Evolutionary conservation across 2,888 invertebrate species (phyloP).

Genomic region (Pelosia muscerda): DNA sequence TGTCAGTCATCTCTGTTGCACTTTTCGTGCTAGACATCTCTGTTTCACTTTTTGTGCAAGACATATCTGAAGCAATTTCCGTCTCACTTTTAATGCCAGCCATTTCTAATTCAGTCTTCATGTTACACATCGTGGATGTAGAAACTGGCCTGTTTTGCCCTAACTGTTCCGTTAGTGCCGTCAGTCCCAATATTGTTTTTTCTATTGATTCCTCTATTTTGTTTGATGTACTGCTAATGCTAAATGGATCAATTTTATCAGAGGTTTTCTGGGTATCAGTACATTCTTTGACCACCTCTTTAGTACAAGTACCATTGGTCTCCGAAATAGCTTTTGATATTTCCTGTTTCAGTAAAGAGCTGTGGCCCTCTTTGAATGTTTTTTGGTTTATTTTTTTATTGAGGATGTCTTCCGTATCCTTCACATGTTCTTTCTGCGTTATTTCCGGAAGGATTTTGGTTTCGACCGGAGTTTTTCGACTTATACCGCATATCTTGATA

Average conservation of each 20-base stretch:
- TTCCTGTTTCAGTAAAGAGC: conserved; percentile 59
- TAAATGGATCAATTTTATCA: too few species aligned
- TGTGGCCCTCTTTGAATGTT: conserved; percentile 57
- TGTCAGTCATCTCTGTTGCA: neutral
- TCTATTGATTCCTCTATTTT: conserved; percentile 36
- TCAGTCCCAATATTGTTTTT: conserved; percentile 41
- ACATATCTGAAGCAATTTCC: conserved; percentile 33
- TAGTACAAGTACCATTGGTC: conserved; percentile 31
- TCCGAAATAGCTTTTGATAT: conserved; percentile 42
- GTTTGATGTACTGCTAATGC: conserved; percentile 17
- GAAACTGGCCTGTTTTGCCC: conserved; percentile 36
- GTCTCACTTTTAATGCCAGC: conserved; percentile 1
- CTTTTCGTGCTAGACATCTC: neutral
- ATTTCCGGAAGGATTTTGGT: conserved; percentile 33
- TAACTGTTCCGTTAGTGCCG: conserved; percentile 45
- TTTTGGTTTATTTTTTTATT: conserved; percentile 34
- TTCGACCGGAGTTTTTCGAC: conserved; percentile 29
- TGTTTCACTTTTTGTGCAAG: conserved; percentile 30
- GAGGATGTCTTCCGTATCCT: conserved; percentile 31
- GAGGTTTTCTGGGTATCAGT: conserved; percentile 31
- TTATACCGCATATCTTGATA: conserved; percentile 55
- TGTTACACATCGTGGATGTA: conserved; percentile 35
- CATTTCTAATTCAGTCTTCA: neutral
- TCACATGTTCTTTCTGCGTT: conserved; percentile 35
- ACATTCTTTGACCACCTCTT: conserved; percentile 38